Percentiles rank a stretch among this genome's conserved stretches.
Conservation (phyloP, 2,888 invertebrate genomes). For the Orthonevra nobilis region DNA sequence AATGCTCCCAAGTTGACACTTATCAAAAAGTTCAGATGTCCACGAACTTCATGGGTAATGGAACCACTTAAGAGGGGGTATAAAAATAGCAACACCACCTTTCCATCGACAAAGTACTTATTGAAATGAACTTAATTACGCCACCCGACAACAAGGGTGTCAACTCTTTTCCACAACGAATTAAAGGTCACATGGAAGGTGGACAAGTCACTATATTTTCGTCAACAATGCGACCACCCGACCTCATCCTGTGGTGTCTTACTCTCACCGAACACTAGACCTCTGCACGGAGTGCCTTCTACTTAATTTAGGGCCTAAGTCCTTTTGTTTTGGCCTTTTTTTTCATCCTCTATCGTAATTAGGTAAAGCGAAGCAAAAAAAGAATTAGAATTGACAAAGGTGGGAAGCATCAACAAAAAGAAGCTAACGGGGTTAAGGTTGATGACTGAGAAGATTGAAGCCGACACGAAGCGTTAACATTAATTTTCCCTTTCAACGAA, state of each 20-base stretch:
- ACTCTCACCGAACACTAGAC: too few relatives aligned
- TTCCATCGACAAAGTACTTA: conserved; percentile 44
- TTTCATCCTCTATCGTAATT: conserved; percentile 31
- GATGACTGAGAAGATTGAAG: neutral
- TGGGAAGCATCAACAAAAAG: neutral
- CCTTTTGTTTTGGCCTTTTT: conserved; percentile 8
- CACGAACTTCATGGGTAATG: conserved; percentile 1
- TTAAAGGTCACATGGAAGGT: conserved; percentile 1
- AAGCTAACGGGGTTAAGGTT: conserved; percentile 2
- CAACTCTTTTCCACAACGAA: conserved; percentile 22
- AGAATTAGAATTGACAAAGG: conserved; percentile 33
- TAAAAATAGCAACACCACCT: neutral
- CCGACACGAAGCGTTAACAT: neutral
- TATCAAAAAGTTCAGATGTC: conserved; percentile 3
- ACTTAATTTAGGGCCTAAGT: too few relatives aligned
- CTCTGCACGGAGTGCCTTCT: too few relatives aligned
- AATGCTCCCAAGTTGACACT: conserved; percentile 2
- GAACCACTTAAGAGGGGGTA: neutral
- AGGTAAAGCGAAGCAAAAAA: conserved; percentile 51
- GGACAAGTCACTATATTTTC: neutral
- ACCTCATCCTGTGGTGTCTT: too few relatives aligned
- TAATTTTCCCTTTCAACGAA: conserved; percentile 32
- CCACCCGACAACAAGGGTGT: conserved; percentile 6
- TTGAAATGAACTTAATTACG: conserved; percentile 53
- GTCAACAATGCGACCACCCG: conserved; percentile 16